Evolutionary conservation across 2,113 vertebrate genomes (phyloP).

Genomic region (Eudorcas thomsonii): DNA sequence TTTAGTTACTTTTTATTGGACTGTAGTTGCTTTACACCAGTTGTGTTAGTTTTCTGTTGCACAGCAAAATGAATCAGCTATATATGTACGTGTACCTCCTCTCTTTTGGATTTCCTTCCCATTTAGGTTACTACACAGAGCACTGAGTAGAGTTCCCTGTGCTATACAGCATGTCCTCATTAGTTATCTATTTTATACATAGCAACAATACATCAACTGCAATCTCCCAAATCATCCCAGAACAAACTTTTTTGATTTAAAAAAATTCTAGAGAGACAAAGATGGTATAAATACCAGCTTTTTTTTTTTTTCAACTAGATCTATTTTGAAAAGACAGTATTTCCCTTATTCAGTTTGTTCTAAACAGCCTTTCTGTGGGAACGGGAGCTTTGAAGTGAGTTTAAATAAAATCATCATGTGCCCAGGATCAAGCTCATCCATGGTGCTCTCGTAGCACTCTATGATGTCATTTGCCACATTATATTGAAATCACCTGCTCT

Average conservation of each 20-base stretch:
- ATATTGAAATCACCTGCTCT: not conserved
- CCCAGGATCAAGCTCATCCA: not conserved
- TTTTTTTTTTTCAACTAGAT: not conserved
- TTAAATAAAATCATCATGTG: not conserved
- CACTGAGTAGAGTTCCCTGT: not conserved
- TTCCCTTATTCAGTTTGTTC: not conserved
- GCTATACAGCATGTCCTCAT: not conserved
- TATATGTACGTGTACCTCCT: not conserved
- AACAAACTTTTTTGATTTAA: not conserved
- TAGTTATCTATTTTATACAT: not conserved
- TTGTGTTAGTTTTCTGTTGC: not conserved
- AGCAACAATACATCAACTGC: not conserved
- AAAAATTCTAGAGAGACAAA: not conserved
- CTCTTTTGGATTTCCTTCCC: not conserved
- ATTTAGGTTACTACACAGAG: not conserved
- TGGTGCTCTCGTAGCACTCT: not conserved
- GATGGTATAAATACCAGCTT: not conserved
- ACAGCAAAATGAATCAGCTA: not conserved
- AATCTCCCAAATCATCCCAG: not conserved
- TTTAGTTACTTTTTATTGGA: not conserved
- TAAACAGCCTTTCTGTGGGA: constrained; percentile 14
- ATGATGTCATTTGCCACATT: not conserved
- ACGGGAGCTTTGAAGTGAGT: not conserved
- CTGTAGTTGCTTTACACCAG: not conserved
- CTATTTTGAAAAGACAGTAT: not conserved